phyloP scores from a whole-genome alignment of 2,888 invertebrate species.

The Caenorhabditis becei region DNA sequence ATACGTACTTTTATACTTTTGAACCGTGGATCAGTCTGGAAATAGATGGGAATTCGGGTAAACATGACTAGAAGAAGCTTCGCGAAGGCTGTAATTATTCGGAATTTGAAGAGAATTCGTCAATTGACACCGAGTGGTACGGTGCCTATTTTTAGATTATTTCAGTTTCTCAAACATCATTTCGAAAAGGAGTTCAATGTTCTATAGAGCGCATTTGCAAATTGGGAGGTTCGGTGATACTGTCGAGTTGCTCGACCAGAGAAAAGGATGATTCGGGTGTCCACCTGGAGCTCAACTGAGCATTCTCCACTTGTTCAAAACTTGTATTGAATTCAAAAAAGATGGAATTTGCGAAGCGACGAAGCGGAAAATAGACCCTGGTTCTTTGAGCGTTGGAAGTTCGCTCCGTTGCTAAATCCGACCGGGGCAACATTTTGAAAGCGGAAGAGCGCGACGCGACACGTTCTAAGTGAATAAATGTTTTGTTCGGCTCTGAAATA shows the following conservation, averaged over 20 bases:
- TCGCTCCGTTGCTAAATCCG: not conserved
- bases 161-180: no score
- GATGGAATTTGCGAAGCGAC: not conserved
- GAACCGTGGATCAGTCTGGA: not conserved
- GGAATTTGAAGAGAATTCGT: no score
- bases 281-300: not conserved
- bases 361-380: not conserved
- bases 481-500: not conserved
- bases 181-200: no score
- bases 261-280: no score
- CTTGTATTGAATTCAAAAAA: not conserved
- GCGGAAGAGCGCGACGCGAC: not conserved
- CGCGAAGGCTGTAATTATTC: not conserved
- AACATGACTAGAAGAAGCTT: no score
- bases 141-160: no score
- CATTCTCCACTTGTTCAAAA: not conserved
- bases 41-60: not conserved
- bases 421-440: not conserved
- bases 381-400: not conserved
- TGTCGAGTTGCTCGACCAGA: no score
- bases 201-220: no score
- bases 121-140: no score
- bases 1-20: no score
- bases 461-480: not conserved
- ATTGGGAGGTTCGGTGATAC: no score